Conservation (phyloP, 2,888 invertebrate genomes). For the Cecidostiba fungosa region DNA sequence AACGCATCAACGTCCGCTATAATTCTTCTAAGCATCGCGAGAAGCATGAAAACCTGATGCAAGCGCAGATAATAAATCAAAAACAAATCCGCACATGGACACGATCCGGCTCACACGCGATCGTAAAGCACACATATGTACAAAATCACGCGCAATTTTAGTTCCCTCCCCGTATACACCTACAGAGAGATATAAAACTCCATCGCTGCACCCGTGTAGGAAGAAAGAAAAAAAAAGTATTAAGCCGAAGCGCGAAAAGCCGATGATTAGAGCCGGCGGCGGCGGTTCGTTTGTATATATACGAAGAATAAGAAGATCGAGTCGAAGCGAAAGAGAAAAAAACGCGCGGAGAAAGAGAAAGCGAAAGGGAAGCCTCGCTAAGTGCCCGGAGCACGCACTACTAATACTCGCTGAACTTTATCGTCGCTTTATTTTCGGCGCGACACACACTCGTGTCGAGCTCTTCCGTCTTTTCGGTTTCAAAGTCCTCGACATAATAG, state of each 20-base stretch:
- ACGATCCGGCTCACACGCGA: neutral
- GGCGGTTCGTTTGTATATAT: neutral
- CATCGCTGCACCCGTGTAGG: neutral
- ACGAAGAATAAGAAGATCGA: neutral
- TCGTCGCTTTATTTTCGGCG: constrained; percentile 50
- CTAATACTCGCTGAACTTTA: constrained; percentile 42
- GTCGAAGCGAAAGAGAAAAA: neutral
- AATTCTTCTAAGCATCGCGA: neutral
- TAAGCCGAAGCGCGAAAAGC: neutral
- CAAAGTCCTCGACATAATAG: neutral
- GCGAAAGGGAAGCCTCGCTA: neutral
- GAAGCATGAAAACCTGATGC: neutral
- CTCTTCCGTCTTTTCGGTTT: constrained; percentile 2
- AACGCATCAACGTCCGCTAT: neutral
- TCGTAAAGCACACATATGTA: neutral
- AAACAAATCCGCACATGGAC: neutral
- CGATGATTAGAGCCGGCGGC: neutral
- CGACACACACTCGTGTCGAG: neutral
- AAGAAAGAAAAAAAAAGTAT: neutral
- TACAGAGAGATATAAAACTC: neutral
- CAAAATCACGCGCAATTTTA: neutral
- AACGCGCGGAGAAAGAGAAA: constrained; percentile 51
- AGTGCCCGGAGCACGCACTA: constrained; percentile 21
- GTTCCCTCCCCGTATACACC: neutral
- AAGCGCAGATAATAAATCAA: neutral